phyloP scores from a whole-genome alignment of 2,888 invertebrate genomes.

The Amphiduros pacificus region DNA sequence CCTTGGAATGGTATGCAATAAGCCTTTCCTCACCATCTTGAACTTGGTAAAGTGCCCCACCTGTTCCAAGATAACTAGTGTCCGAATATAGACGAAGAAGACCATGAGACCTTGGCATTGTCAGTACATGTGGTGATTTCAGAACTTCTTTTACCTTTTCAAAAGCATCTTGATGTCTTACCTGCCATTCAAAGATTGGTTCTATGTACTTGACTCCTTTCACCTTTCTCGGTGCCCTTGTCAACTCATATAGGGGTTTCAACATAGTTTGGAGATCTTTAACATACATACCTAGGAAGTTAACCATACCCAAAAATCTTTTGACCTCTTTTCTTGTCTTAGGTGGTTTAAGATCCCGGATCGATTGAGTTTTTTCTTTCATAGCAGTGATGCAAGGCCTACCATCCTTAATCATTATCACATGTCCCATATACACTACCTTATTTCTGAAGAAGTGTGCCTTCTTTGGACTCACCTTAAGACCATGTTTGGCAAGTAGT shows the following conservation, averaged over 20 bases:
- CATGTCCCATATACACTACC: conserved; percentile 1
- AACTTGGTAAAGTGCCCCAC: not conserved
- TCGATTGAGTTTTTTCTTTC: not conserved
- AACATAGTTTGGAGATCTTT: not conserved
- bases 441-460: not conserved
- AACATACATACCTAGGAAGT: not conserved
- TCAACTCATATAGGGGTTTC: no score
- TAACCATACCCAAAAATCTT: not conserved
- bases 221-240: no score
- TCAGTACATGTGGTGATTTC: not conserved
- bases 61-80: not conserved
- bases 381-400: not conserved
- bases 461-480: no score
- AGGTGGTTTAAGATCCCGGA: not conserved
- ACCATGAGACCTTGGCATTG: not conserved
- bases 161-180: not conserved
- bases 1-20: not conserved
- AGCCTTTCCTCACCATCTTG: not conserved
- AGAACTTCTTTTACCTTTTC: not conserved
- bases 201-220: no score
- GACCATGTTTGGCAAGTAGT: not conserved
- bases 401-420: not conserved
- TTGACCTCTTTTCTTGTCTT: not conserved
- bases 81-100: not conserved
- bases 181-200: not conserved